A percentile compares a stretch with the other conserved stretches of the same genome.
These are phyloP conservation scores for Erethizon dorsatum DNA, from an alignment of 2,797 vertebrate genomes.

Conservation along the genomic window DNA sequence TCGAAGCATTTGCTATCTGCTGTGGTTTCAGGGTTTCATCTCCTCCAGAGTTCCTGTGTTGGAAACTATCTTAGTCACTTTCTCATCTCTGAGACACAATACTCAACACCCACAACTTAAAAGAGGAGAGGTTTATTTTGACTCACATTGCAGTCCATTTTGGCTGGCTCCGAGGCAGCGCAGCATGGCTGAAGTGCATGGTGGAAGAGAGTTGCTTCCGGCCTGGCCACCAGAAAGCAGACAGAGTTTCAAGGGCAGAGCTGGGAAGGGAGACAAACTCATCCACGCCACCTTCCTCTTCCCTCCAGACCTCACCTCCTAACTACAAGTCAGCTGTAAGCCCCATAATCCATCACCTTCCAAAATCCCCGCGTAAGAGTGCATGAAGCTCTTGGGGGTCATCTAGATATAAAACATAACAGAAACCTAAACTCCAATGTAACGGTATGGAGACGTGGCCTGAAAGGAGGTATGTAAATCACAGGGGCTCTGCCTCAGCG, in stretches of 20 bases:
- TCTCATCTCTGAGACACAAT: background rate
- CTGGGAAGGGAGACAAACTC: background rate
- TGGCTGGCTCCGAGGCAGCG: background rate
- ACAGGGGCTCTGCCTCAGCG: background rate
- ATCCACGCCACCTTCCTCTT: background rate
- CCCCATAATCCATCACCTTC: background rate
- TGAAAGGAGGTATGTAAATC: background rate
- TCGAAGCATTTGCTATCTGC: background rate
- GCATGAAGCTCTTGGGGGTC: background rate
- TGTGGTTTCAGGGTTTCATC: background rate
- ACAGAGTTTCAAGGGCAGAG: background rate
- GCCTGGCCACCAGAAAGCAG: background rate
- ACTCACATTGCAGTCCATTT: background rate
- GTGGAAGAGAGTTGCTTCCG: background rate
- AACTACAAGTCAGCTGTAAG: background rate
- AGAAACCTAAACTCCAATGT: background rate
- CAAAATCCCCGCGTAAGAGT: background rate
- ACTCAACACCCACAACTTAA: background rate
- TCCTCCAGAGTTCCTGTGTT: background rate
- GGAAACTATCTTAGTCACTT: background rate
- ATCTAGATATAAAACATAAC: background rate
- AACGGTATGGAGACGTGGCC: background rate
- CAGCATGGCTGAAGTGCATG: background rate
- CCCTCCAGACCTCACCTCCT: background rate
- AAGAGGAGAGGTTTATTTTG: background rate